These are phyloP conservation scores for Oceanodroma leucorhoa DNA, from an alignment of 2,797 vertebrate genomes.

Conservation along the genomic window DNA sequence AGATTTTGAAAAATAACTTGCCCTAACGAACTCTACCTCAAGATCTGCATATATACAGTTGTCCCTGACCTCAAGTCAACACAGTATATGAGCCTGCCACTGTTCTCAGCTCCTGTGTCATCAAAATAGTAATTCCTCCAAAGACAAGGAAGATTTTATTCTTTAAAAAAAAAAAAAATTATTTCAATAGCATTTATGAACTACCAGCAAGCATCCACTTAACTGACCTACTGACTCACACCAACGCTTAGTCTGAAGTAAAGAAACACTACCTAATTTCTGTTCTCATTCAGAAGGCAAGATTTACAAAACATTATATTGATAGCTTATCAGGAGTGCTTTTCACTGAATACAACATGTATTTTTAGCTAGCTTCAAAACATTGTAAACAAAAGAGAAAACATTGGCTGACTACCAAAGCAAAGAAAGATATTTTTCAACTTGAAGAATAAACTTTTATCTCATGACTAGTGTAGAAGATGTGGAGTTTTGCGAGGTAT, in stretches of 20 bases:
- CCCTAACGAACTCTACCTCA: neutral
- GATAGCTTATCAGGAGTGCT: neutral
- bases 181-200: neutral
- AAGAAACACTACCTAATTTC: neutral
- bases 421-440: neutral
- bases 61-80: neutral
- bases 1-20: neutral
- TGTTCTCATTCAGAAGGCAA: neutral
- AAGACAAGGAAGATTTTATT: neutral
- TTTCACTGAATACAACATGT: neutral
- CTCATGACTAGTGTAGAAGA: neutral
- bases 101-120: neutral
- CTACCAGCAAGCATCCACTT: neutral
- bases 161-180: neutral
- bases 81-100: neutral
- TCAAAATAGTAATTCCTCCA: neutral
- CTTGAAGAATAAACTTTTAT: neutral
- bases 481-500: neutral
- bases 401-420: neutral
- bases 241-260: neutral
- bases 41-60: neutral
- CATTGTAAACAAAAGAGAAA: neutral
- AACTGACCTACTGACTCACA: neutral
- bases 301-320: neutral
- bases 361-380: neutral